Conservation (phyloP, 2,888 invertebrate genomes). For the Yponomeuta evonymella region DNA sequence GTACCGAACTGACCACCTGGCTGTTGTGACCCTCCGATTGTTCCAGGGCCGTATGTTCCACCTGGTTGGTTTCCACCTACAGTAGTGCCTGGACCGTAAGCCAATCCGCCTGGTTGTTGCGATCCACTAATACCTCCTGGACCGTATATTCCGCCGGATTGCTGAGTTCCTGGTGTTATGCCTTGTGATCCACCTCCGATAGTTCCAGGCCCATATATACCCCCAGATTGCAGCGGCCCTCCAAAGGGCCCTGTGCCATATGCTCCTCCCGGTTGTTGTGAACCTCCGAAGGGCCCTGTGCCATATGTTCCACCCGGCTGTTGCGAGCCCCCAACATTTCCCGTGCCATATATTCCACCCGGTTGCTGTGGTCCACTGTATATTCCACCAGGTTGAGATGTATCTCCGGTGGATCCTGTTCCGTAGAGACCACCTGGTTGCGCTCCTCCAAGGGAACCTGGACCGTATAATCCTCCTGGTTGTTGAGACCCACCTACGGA, state of each 20-base stretch:
- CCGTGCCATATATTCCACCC: slow-evolving; percentile 17
- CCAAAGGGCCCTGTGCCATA: neutral
- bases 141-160: neutral
- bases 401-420: neutral
- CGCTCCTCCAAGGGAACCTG: neutral
- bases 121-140: neutral
- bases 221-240: neutral
- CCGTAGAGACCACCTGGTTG: neutral
- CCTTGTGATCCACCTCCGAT: neutral
- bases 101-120: neutral
- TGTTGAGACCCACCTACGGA: neutral
- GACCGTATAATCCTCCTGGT: neutral
- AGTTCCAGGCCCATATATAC: neutral
- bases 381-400: neutral
- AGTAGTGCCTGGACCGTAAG: neutral
- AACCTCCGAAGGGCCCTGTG: neutral
- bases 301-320: neutral
- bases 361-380: neutral
- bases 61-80: neutral
- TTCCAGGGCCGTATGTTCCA: neutral
- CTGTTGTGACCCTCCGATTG: neutral
- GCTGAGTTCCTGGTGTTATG: neutral
- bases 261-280: neutral
- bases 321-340: neutral
- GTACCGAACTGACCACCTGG: neutral